Evolutionary conservation across 2,888 invertebrate species (phyloP), one percentile per base, ranked within the genome.

Genomic region (Hesperia comma): DNA sequence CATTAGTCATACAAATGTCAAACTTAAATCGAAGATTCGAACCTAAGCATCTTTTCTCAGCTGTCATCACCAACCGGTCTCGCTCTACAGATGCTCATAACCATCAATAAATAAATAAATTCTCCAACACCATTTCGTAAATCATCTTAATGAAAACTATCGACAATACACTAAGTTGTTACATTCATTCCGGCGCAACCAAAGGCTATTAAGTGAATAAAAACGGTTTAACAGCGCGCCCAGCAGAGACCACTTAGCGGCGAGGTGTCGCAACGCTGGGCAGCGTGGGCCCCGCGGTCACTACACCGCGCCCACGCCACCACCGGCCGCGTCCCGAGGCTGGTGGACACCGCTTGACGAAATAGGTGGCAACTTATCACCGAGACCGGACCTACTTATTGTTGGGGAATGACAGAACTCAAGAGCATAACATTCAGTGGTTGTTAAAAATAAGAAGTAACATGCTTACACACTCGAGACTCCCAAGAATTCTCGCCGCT

Each of bases 251-350:
- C 49, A 63, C 57, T 63, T 64, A 64, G 53, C 51, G 56, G 15
- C 17, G 40, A 26, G 15, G 69, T 79, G 80, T 81, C 75, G 81
- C 78, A 83, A 83, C 72, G 69, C 82, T 82, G 80, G 80, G 82
- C 78, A 75, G 74, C 64, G 64, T 64, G 58, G 64, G 64, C 64
- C 2, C 21, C 14, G 41, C 14, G 83, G 83, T 82, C 83, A 80
- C 74, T 79, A 74, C 76, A 77, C 79, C 70, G 72, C 75, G 71
- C 78, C 77, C 72, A 76, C 77, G 71, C 72, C 14, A 1, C 41
- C 15, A 46, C 43, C 43, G 33, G 14, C 56, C 46, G n/a, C n/a
- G 17, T 41, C 41, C 43, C 53, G 49, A 41, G 46, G 54, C 21
- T 32, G 41, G 58, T 21, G 21, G 14, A 26, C 58, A 15, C 32